phyloP scores from a whole-genome alignment of 2,113 vertebrate genomes.

The Papio anubis region DNA sequence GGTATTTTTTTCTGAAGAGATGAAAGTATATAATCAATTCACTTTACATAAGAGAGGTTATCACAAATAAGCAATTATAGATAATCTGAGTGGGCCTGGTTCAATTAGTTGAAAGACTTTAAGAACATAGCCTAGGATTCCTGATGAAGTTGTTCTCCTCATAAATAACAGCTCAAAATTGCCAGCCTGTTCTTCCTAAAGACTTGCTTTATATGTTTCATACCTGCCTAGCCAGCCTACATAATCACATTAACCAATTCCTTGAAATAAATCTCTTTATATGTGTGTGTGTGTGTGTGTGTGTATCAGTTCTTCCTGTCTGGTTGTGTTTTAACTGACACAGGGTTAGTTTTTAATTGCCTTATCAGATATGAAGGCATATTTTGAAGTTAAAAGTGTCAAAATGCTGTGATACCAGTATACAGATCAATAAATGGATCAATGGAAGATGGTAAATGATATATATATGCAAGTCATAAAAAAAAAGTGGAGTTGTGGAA shows the following conservation, averaged over 20 bases:
- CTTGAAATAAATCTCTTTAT: not conserved
- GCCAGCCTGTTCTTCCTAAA: not conserved
- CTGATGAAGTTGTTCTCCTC: not conserved
- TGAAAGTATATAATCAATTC: not conserved
- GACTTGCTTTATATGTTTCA: not conserved
- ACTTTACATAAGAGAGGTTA: not conserved
- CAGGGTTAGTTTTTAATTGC: not conserved
- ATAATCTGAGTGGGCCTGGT: not conserved
- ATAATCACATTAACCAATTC: not conserved
- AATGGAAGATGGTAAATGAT: not conserved
- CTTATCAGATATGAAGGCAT: not conserved
- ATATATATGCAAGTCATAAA: not conserved
- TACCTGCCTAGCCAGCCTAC: not conserved
- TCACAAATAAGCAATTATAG: not conserved
- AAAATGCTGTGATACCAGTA: not conserved
- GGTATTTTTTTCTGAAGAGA: not conserved
- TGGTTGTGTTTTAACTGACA: not conserved
- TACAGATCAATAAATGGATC: not conserved
- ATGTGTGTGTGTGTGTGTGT: not conserved
- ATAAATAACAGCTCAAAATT: not conserved
- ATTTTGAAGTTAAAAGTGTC: not conserved
- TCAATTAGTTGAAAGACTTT: not conserved
- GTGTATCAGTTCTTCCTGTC: not conserved
- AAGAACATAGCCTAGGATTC: not conserved
- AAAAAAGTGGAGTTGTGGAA: not conserved